Conservation (phyloP, 2,113 vertebrate species). For the Brachypodius melanocephalos region DNA sequence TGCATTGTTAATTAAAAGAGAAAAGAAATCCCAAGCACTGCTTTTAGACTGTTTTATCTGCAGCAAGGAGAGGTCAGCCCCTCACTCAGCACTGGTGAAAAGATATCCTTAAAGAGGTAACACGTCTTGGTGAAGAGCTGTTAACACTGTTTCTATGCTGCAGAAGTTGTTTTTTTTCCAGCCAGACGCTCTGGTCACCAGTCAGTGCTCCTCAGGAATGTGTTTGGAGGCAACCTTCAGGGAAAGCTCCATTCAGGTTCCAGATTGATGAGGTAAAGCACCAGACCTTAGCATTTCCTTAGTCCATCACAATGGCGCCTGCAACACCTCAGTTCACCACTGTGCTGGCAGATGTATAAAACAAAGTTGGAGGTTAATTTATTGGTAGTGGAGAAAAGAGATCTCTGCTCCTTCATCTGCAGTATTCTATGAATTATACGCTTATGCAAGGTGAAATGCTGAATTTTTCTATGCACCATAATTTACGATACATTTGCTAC, state of each 20-base stretch:
- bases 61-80: neutral
- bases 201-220: slow-evolving; percentile 73
- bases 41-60: neutral
- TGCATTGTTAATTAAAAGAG: neutral
- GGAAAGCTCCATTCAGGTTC: slow-evolving; percentile 59
- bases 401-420: neutral
- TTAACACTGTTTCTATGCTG: neutral
- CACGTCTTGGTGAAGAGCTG: neutral
- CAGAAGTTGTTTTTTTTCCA: neutral
- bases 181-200: slow-evolving; percentile 50
- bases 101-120: neutral
- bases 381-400: neutral
- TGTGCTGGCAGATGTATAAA: slow-evolving; percentile 40
- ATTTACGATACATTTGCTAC: neutral
- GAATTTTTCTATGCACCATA: neutral
- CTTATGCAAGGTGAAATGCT: slow-evolving; percentile 15
- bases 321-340: slow-evolving; percentile 64
- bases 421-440: slow-evolving; percentile 18
- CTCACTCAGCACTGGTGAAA: neutral
- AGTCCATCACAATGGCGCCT: slow-evolving; percentile 62
- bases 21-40: neutral
- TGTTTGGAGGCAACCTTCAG: slow-evolving; percentile 43
- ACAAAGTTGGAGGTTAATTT: slow-evolving; percentile 43
- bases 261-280: slow-evolving; percentile 75
- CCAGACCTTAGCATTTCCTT: slow-evolving; percentile 66